Evolutionary conservation across 2,888 invertebrate species (phyloP), one percentile per base, ranked within the genome.

Genomic region (Hypercompe scribonia): DNA sequence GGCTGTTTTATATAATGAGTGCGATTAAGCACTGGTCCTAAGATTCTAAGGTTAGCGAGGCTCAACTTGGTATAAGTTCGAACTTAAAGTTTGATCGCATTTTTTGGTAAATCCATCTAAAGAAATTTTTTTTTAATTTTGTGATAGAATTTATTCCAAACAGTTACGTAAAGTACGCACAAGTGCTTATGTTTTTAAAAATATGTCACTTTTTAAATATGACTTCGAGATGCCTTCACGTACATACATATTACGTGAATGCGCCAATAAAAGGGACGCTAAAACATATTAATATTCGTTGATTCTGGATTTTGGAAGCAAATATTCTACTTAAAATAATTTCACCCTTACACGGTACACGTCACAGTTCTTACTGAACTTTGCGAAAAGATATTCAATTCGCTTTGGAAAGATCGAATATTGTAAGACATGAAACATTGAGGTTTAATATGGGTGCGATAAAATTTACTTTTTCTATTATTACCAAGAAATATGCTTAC

Each of bases 251-350:
- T 74, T 83, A 84, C 87, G 88, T 90, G 87, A 89, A 90, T 91
- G 88, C 87, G 87, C 87, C 82, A 87, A 86, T 86, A 87, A 87
- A 86, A 88, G 87, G 90, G 89, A 86, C 88, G 90, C 90, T 89
- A 94, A 93, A 93, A 92, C 90, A 91, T 94, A 93, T 91, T 92
- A 94, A 94, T 92, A 93, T 95, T 95, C 95, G 95, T 95, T 95
- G 95, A 94, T 90, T 92, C 87, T 93, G 90, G 89, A 90, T 91
- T 86, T 92, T 90, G 90, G 90, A 94, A 94, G 94, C 93, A 89
- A 93, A 92, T 88, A 88, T 87, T 88, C 87, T 89, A 91, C 88
- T 86, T 89, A 87, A 89, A 91, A 90, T 85, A 86, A 87, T 85
- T 79, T 74, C 78, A 82, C 82, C 84, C 85, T 87, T 85, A 83